Conservation (phyloP, 2,113 vertebrate genomes). For the Orientallactaga bullata region DNA sequence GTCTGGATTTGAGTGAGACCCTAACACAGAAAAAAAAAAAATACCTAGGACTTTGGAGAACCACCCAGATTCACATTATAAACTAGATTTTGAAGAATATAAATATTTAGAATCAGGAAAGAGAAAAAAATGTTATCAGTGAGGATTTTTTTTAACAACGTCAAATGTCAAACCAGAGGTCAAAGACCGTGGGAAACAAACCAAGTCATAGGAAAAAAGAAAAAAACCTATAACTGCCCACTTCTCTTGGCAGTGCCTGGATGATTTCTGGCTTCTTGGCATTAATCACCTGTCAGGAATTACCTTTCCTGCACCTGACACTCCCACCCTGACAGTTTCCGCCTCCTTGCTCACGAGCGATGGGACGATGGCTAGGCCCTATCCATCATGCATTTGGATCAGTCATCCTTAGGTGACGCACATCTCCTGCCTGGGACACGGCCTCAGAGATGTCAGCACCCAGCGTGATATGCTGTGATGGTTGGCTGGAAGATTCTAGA, state of each 20-base stretch:
- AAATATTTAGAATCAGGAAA: slow-evolving; percentile 4
- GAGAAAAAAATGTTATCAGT: neutral
- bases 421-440: slow-evolving; percentile 45
- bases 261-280: slow-evolving; percentile 66
- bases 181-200: neutral
- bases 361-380: slow-evolving; percentile 56
- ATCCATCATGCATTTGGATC: slow-evolving; percentile 78
- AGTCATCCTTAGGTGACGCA: slow-evolving; percentile 60
- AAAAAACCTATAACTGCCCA: slow-evolving; percentile 42
- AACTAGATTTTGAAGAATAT: neutral
- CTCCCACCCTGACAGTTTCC: slow-evolving; percentile 66
- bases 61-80: neutral
- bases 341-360: slow-evolving; percentile 74
- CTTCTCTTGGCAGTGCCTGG: slow-evolving; percentile 67
- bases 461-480: slow-evolving; percentile 65
- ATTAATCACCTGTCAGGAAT: slow-evolving; percentile 80
- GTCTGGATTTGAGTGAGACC: no score
- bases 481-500: slow-evolving; percentile 51
- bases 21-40: no score
- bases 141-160: slow-evolving; percentile 14
- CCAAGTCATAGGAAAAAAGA: slow-evolving; percentile 30
- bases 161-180: slow-evolving; percentile 25
- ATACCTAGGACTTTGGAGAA: neutral
- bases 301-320: slow-evolving; percentile 73
- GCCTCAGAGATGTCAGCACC: slow-evolving; percentile 66